Evolutionary conservation across 2,888 invertebrate genomes (phyloP).

Genomic region (Agapostemon virescens): DNA sequence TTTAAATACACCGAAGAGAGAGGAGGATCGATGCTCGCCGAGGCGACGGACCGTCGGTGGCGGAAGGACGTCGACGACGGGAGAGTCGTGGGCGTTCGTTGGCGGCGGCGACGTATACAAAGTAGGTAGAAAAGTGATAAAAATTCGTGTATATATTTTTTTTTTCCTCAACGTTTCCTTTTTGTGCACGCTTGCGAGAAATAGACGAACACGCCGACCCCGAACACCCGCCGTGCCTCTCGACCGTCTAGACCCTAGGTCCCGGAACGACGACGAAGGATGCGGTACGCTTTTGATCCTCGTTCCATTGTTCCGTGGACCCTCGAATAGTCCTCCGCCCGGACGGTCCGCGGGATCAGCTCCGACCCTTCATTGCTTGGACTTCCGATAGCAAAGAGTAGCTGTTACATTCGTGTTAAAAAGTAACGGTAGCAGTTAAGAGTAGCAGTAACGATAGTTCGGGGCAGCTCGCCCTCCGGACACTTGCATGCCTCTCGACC

Average conservation of each 20-base stretch:
- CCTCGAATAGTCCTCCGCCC: not conserved
- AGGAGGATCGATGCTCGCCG: slow-evolving; percentile 7
- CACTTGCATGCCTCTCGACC: slow-evolving; percentile 32
- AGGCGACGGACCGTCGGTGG: slow-evolving; percentile 38
- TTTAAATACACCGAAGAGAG: slow-evolving; percentile 26
- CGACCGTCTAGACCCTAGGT: not conserved
- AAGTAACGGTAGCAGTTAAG: slow-evolving; percentile 50
- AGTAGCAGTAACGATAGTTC: slow-evolving; percentile 59
- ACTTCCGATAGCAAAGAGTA: slow-evolving; percentile 51
- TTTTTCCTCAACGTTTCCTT: slow-evolving; percentile 2
- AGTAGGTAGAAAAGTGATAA: slow-evolving; percentile 70
- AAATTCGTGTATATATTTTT: slow-evolving; percentile 54
- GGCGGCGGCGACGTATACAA: slow-evolving; percentile 60
- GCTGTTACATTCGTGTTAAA: slow-evolving; percentile 51
- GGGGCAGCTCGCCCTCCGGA: slow-evolving; percentile 31
- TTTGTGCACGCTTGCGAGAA: slow-evolving; percentile 47
- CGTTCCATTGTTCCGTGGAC: not conserved
- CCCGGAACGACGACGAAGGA: slow-evolving; percentile 28
- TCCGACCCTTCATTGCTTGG: slow-evolving; percentile 14
- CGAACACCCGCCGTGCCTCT: not conserved
- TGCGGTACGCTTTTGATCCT: not conserved
- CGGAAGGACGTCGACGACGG: slow-evolving; percentile 32
- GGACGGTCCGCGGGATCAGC: slow-evolving; percentile 20
- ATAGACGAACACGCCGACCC: slow-evolving; percentile 12
- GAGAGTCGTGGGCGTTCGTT: slow-evolving; percentile 52